Evolutionary conservation across 2,113 vertebrate species (phyloP), one percentile per base, ranked within the genome.

Genomic region (Ameiurus melas): DNA sequence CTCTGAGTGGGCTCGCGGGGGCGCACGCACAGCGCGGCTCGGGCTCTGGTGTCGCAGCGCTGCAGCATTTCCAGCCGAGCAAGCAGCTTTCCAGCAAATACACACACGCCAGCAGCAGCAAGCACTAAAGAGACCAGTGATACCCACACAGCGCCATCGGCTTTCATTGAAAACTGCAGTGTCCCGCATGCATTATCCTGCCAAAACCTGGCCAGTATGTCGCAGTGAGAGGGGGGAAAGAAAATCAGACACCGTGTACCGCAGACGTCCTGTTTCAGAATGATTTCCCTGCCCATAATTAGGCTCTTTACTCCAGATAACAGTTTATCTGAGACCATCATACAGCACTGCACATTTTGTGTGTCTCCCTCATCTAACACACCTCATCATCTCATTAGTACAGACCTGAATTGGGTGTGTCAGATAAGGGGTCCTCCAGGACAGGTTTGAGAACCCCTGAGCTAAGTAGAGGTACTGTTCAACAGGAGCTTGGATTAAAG

Each of bases 21-120:
- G 93, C 91, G 82, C 90, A 25, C 70, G 43, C 83, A 71, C 86
- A 89, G 39, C 71, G n/a, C 60, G 36, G 80, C 20, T 85, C 87
- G 22, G 22, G 33, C 12, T 25, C 83, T 83, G 83, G 91, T 94
- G 94, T 94, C 93, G 95, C 95, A 94, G 91, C 91, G 47, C 90
- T 95, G 95, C 95, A 94, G 93, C 91, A 95, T 86, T 79, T 89
- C 83, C 66, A 90, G 89, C 88, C 90, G 88, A 90, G 87, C 85
- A 80, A 90, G 91, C 88, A 86, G 84, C 70, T 93, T 90, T 43
- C 80, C 39, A 77, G 36, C 73, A 92, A 93, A 94, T 57, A 91
- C 93, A 93, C 8, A 90, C 86, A 90, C 78, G 87, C 84, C 84
- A 90, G 85, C 85, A 89, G 70, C 70, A 84, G 43, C 85, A 86